Percentiles rank a stretch among this genome's conserved stretches.
These are phyloP conservation scores for Eueremaeus valkanovi DNA, from an alignment of 2,888 invertebrate genomes.

Conservation along the genomic window DNA sequence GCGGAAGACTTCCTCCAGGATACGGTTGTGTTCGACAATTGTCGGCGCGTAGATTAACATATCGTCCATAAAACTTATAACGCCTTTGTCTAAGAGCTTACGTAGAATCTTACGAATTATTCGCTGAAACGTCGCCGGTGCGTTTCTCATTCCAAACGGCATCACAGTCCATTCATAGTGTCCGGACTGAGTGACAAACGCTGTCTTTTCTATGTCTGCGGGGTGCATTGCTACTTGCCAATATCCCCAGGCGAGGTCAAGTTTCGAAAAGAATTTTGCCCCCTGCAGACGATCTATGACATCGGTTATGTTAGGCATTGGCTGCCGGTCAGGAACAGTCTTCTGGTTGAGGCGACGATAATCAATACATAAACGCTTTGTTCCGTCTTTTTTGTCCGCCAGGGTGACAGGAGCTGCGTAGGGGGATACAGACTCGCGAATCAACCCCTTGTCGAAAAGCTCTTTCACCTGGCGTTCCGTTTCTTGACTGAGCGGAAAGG, in stretches of 20 bases:
- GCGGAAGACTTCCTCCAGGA: slow-evolving; percentile 45
- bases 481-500: too few relatives aligned
- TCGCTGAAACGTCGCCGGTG: slow-evolving; percentile 47
- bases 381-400: slow-evolving; percentile 20
- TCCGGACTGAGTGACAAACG: slow-evolving; percentile 46
- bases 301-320: slow-evolving; percentile 46
- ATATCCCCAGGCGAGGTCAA: slow-evolving; percentile 47
- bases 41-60: slow-evolving; percentile 42
- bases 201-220: slow-evolving; percentile 46
- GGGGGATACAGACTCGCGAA: not conserved
- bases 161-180: slow-evolving; percentile 45
- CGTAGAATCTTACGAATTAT: slow-evolving; percentile 43
- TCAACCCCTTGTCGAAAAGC: too few relatives aligned
- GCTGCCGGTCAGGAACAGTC: slow-evolving; percentile 46
- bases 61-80: slow-evolving; percentile 47
- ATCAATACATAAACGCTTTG: not conserved
- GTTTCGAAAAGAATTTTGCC: slow-evolving; percentile 42
- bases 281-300: slow-evolving; percentile 44
- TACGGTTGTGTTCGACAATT: slow-evolving; percentile 30
- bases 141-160: slow-evolving; percentile 46
- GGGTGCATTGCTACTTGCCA: slow-evolving; percentile 46
- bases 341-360: slow-evolving; percentile 43
- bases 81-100: not conserved
- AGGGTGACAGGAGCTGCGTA: slow-evolving; percentile 6
- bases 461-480: too few relatives aligned